Percentiles rank a stretch among this genome's conserved stretches.
Conservation (phyloP, 2,888 invertebrate genomes). For the Thecocarcelia acutangulata region DNA sequence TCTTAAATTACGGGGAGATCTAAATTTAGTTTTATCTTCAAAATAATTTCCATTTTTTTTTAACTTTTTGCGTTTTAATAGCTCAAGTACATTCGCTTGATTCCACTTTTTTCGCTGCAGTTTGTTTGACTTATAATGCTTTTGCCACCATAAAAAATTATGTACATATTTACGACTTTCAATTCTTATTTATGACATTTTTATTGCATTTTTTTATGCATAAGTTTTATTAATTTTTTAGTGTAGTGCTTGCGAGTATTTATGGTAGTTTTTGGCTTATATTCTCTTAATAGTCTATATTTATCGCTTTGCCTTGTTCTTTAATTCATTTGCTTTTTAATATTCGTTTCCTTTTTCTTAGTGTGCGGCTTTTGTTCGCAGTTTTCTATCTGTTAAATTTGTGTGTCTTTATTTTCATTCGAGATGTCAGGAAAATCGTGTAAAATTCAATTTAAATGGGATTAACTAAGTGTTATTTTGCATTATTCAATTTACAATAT, state of each 20-base stretch:
- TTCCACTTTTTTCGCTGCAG: conserved; percentile 2
- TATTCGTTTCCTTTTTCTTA: background rate
- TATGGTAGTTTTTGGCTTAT: conserved; percentile 37
- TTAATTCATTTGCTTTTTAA: background rate
- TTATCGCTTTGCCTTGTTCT: background rate
- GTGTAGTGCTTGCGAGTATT: background rate
- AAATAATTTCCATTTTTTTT: no score
- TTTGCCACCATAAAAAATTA: conserved; percentile 37
- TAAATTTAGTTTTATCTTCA: no score
- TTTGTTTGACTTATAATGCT: conserved; percentile 35
- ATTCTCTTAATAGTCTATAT: conserved; percentile 12
- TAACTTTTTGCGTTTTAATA: background rate
- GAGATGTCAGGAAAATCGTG: background rate
- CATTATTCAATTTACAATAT: no score
- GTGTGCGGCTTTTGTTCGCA: background rate
- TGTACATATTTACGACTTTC: conserved; percentile 57
- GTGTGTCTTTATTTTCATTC: conserved; percentile 42
- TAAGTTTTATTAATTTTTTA: conserved; percentile 45
- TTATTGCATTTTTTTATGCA: conserved; percentile 23
- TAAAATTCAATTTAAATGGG: conserved; percentile 22
- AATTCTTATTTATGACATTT: conserved; percentile 57
- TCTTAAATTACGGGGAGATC: no score
- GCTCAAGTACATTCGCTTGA: background rate
- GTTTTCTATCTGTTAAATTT: background rate
- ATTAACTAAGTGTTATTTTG: background rate